phyloP scores from a whole-genome alignment of 2,888 invertebrate species.

The Oligia strigilis region DNA sequence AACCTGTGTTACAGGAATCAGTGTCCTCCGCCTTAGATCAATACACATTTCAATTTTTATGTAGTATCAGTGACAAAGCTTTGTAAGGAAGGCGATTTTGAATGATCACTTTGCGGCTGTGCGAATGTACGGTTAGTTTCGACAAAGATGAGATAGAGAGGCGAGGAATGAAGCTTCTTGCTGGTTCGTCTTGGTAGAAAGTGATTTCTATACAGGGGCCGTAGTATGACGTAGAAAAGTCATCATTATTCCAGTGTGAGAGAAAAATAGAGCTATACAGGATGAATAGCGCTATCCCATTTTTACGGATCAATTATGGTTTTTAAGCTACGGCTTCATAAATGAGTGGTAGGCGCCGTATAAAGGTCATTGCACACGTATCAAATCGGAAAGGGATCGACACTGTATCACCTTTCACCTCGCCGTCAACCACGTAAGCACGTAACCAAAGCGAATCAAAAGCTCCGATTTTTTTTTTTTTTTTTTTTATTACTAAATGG shows the following conservation, averaged over 20 bases:
- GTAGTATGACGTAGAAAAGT: background rate
- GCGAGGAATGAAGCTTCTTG: background rate
- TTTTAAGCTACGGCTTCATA: too few species aligned
- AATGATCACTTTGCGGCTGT: conserved; percentile 20
- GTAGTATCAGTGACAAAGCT: conserved; percentile 63
- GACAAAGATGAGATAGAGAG: background rate
- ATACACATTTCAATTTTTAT: too few species aligned
- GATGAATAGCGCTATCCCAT: background rate
- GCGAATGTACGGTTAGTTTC: background rate
- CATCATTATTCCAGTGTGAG: background rate
- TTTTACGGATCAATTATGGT: background rate
- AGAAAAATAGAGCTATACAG: background rate
- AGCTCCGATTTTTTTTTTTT: too few species aligned
- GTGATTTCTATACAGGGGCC: background rate
- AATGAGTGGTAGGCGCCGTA: too few species aligned
- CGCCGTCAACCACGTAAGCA: too few species aligned
- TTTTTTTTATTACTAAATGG: too few species aligned
- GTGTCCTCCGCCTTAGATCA: too few species aligned
- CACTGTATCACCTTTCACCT: too few species aligned
- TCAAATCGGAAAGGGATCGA: too few species aligned
- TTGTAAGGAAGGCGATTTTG: conserved; percentile 37
- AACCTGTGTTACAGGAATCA: too few species aligned
- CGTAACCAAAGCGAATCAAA: too few species aligned
- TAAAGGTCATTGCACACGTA: too few species aligned
- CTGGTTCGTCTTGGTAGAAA: background rate